Evolutionary conservation across 1,140 invertebrate genomes (phyloP), one percentile per base, ranked within the genome.

Genomic region (Thereuonema tuberculata): DNA sequence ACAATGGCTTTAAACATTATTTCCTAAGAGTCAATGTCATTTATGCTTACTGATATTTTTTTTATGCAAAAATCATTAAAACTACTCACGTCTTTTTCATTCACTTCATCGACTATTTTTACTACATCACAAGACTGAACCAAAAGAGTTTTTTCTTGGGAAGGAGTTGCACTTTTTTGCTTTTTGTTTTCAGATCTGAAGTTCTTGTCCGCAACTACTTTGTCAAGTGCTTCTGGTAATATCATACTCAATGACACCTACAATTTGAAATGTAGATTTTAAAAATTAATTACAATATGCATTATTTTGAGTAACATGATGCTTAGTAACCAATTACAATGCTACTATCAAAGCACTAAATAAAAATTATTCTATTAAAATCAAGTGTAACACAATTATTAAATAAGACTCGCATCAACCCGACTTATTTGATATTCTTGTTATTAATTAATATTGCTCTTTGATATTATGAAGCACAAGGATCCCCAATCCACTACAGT

Each of bases 161-260:
- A 56, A 37, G 14, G 14, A 12, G 27, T 26, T 29, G 12, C 2
- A 3, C 27, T 31, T 21, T 28, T 48, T 2, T 26, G 26, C 25
- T 49, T 58, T 21, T 20, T 49, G 5, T 21, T 15, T 2, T 23
- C n/a, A 25, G 37, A 23, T 23, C 2, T 24, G 3, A 48, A 26
- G 2, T 5, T 21, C 14, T 14, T 5, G 2, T 9, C 14, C 2
- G 2, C 29, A n/a, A n/a, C 23, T 20, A n/a, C 29, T 24, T 56
- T 56, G 3, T 56, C 55, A 3, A 27, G 24, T 2, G 28, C 26
- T 29, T 56, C 55, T 12, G 55, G 55, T 2, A 56, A 21, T n/a
- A 56, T 31, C 27, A 56, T 27, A 21, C 28, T 56, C 14, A 56
- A 43, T 17, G 21, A 56, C 3, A 56, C 31, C 55, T 56, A 24